A percentile compares a stretch with the other conserved stretches of the same genome.
Conservation (phyloP, 2,797 vertebrate genomes). For the Mareca strepera region DNA sequence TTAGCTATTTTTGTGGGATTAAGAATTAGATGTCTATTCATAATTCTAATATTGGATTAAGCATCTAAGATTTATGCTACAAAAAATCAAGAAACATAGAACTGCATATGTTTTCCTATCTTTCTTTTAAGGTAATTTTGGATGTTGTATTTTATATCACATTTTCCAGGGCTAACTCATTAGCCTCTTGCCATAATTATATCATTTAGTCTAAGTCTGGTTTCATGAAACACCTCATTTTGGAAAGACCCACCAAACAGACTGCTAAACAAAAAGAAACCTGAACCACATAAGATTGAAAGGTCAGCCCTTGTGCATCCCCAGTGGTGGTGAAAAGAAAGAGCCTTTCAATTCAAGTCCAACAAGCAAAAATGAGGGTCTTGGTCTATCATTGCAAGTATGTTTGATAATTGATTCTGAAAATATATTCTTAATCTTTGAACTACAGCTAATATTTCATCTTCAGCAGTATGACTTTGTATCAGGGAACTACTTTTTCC, state of each 20-base stretch:
- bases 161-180: not conserved
- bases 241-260: not conserved
- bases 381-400: not conserved
- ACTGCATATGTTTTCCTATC: not conserved
- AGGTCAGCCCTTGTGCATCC: not conserved
- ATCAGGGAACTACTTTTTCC: not conserved
- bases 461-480: not conserved
- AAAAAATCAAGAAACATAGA: not conserved
- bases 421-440: not conserved
- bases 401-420: not conserved
- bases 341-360: not conserved
- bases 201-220: not conserved
- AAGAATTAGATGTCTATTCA: not conserved
- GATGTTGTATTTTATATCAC: not conserved
- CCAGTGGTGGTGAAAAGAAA: not conserved
- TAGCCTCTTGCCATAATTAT: not conserved
- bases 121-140: not conserved
- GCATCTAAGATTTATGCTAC: not conserved
- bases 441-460: not conserved
- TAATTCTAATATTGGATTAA: not conserved
- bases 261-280: not conserved
- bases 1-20: not conserved
- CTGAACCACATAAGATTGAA: not conserved
- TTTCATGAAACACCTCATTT: not conserved
- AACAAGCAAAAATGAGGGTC: not conserved